Conservation (phyloP, 2,888 invertebrate species). For the Lasioglossum lativentre region DNA sequence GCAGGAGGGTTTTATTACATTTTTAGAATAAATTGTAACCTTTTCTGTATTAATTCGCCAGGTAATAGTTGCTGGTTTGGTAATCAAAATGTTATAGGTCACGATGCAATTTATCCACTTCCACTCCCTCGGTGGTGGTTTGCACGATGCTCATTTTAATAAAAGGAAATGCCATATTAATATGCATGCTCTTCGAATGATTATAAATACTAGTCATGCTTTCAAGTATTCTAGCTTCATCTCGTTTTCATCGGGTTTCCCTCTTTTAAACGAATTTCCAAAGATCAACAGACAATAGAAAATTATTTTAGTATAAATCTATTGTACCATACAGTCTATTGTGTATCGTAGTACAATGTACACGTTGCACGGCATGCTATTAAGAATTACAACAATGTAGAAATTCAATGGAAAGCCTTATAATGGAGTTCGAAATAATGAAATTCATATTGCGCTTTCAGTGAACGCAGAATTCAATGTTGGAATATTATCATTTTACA, state of each 20-base stretch:
- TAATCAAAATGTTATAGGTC: background rate
- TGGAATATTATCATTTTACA: background rate
- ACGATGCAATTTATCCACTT: background rate
- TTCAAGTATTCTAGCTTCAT: no score
- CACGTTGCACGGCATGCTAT: background rate
- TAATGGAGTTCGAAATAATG: background rate
- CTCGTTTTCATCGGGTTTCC: background rate
- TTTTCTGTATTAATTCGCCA: background rate
- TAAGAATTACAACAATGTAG: background rate
- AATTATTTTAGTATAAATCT: background rate
- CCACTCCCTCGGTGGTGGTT: background rate
- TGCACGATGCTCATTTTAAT: background rate
- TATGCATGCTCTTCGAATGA: background rate
- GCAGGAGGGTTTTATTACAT: no score
- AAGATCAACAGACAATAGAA: background rate
- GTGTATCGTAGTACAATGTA: background rate
- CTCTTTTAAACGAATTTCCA: background rate
- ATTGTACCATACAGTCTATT: background rate
- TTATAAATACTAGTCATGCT: no score
- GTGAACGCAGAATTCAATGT: background rate
- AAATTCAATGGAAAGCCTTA: background rate
- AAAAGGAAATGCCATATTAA: background rate
- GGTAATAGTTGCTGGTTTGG: background rate
- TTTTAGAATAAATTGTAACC: no score
- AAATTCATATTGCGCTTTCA: background rate